phyloP scores from a whole-genome alignment of 2,797 vertebrate genomes.

The Aratinga solstitialis region DNA sequence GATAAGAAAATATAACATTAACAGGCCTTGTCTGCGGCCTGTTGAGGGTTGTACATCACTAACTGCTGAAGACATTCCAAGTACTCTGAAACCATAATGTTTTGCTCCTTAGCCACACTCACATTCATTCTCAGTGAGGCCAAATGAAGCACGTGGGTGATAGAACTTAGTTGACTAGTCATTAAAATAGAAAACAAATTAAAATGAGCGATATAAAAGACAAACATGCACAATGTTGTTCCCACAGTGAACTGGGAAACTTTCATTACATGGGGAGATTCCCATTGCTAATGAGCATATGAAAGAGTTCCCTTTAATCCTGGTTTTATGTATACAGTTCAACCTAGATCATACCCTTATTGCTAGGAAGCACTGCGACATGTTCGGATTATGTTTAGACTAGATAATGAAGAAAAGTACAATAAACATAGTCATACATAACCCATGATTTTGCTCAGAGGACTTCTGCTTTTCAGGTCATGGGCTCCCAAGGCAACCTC shows the following conservation, averaged over 20 bases:
- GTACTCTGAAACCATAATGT: constrained; percentile 35
- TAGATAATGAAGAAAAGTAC: background rate
- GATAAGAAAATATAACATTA: constrained; percentile 53
- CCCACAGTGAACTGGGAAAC: background rate
- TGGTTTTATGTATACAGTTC: background rate
- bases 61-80: constrained; percentile 40
- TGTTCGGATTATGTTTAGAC: background rate
- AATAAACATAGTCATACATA: background rate
- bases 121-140: background rate
- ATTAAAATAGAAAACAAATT: constrained; percentile 51
- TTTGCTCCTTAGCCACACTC: background rate
- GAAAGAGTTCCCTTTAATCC: background rate
- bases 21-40: constrained; percentile 55
- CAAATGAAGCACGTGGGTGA: background rate
- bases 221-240: background rate
- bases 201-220: constrained; percentile 2
- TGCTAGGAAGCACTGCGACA: background rate
- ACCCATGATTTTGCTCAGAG: background rate
- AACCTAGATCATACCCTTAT: background rate
- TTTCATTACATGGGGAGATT: background rate
- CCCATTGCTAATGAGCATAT: background rate
- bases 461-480: constrained; percentile 69
- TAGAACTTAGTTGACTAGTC: constrained; percentile 12
- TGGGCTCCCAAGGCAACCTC: constrained; percentile 79
- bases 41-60: constrained; percentile 45